These are phyloP conservation scores for Limonius californicus DNA, from an alignment of 1,140 invertebrate genomes.

Conservation along the genomic window DNA sequence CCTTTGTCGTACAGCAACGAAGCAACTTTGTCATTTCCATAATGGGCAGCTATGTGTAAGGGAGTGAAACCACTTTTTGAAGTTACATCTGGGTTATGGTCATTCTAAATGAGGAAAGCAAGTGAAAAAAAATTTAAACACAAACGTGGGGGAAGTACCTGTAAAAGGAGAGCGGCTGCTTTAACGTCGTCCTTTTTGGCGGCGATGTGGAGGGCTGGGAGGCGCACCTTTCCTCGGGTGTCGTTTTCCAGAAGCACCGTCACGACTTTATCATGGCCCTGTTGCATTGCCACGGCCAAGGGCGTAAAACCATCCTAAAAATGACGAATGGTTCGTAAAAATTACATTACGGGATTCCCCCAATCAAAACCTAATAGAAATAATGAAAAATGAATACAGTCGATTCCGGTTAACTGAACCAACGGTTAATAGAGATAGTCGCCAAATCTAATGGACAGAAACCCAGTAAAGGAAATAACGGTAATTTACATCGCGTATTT, in stretches of 20 bases:
- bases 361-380: too few species aligned
- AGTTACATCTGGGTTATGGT: conserved; percentile 77
- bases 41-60: conserved; percentile 97
- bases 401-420: background rate
- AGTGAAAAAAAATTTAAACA: too few species aligned
- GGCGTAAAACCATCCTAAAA: conserved; percentile 95
- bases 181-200: conserved; percentile 99
- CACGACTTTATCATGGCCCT: conserved; percentile 97
- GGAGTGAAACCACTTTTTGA: conserved; percentile 99
- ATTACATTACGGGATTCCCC: too few species aligned
- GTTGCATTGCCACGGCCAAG: conserved; percentile 96
- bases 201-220: conserved; percentile 94
- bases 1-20: conserved; percentile 89
- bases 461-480: too few species aligned
- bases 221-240: conserved; percentile 84
- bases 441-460: too few species aligned
- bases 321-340: too few species aligned
- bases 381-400: too few species aligned
- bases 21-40: conserved; percentile 96
- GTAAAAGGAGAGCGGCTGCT: conserved; percentile 84
- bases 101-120: too few species aligned
- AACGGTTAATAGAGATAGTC: background rate
- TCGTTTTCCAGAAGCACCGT: conserved; percentile 94
- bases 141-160: too few species aligned
- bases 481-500: too few species aligned